These are phyloP conservation scores for Galeopterus variegatus DNA, from an alignment of 2,113 vertebrate genomes.

Conservation along the genomic window DNA sequence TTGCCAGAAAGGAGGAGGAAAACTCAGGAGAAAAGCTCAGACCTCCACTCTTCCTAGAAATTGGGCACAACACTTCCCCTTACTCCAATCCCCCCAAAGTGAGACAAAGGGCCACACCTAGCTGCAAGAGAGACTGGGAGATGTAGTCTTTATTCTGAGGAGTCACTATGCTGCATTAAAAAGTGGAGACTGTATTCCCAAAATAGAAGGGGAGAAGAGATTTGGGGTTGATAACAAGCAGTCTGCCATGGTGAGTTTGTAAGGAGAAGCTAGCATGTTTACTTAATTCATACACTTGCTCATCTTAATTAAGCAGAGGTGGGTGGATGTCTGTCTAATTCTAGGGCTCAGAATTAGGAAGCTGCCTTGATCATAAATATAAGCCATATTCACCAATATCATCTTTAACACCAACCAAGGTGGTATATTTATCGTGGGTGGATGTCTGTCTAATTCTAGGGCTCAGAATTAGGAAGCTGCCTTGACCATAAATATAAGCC, in stretches of 20 bases:
- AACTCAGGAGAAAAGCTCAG: background rate
- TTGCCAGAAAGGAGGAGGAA: background rate
- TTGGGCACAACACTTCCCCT: background rate
- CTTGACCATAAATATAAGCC: background rate
- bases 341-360: background rate
- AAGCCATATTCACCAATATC: background rate
- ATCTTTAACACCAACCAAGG: background rate
- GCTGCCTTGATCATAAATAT: background rate
- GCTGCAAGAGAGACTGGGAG: background rate
- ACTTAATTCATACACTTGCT: background rate
- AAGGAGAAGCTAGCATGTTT: background rate
- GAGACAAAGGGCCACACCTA: background rate
- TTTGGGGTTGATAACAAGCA: background rate
- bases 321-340: background rate
- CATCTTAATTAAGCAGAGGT: background rate
- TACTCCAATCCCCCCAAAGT: background rate
- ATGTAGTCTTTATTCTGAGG: background rate
- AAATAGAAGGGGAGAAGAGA: background rate
- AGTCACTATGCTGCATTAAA: background rate
- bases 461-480: background rate
- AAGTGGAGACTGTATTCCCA: accelerated
- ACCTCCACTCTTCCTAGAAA: background rate
- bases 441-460: background rate
- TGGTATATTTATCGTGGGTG: background rate
- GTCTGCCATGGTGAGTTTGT: background rate